These are phyloP conservation scores for Thalpophila matura DNA, from an alignment of 2,888 invertebrate species.

Conservation along the genomic window DNA sequence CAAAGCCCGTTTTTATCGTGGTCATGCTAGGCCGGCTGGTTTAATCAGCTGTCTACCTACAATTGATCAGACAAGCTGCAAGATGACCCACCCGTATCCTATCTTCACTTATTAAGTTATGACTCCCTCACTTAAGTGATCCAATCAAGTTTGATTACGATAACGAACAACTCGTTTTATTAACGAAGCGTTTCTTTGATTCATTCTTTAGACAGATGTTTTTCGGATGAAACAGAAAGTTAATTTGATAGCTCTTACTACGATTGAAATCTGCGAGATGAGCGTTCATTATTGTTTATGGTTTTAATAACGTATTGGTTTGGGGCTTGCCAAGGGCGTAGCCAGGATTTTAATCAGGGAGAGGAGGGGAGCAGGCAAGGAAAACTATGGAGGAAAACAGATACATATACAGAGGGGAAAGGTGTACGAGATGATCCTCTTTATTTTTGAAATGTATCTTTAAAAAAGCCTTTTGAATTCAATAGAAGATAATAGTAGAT, in stretches of 20 bases:
- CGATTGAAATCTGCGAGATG: slow-evolving; percentile 12
- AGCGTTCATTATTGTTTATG: neutral
- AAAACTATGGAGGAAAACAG: too few relatives aligned
- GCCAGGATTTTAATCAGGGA: too few relatives aligned
- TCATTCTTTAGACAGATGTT: slow-evolving; percentile 30
- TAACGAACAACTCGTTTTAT: slow-evolving; percentile 14
- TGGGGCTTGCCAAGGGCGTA: too few relatives aligned
- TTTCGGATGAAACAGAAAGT: slow-evolving; percentile 42
- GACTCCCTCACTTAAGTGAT: slow-evolving; percentile 18
- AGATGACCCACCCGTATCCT: slow-evolving; percentile 11
- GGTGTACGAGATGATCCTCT: too few relatives aligned
- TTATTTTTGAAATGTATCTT: too few relatives aligned
- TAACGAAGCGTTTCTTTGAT: slow-evolving; percentile 20
- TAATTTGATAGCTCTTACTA: neutral
- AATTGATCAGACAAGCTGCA: slow-evolving; percentile 42
- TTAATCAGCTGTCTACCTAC: slow-evolving; percentile 22
- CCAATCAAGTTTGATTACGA: slow-evolving; percentile 30
- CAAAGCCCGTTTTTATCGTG: too few relatives aligned
- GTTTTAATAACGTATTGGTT: neutral
- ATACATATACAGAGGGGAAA: too few relatives aligned
- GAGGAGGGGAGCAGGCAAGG: neutral
- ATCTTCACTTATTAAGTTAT: slow-evolving; percentile 22
- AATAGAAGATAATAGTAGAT: too few relatives aligned
- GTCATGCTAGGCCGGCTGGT: too few relatives aligned
- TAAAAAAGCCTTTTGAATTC: too few relatives aligned